A percentile compares a stretch with the other conserved stretches of the same genome.
Conservation (phyloP, 2,888 invertebrate species). For the Caenorhabditis sp. region DNA sequence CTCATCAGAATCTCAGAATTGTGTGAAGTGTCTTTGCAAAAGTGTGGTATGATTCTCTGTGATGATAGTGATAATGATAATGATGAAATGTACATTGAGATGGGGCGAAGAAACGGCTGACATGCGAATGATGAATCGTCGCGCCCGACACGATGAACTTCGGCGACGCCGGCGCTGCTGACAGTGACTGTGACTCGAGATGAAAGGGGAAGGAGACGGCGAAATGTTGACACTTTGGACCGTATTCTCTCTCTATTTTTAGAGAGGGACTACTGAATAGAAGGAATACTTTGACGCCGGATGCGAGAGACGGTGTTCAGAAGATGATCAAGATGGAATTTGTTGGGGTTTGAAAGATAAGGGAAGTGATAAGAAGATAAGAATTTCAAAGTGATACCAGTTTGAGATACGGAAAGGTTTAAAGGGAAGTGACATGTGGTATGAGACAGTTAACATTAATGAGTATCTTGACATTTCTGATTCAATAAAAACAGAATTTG, state of each 20-base stretch:
- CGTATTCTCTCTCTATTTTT: conserved; percentile 22
- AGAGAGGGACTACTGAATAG: neutral
- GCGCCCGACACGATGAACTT: conserved; percentile 40
- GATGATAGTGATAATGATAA: conserved; percentile 6
- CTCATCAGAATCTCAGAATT: neutral
- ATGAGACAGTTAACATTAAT: no score
- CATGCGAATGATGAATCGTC: conserved; percentile 44
- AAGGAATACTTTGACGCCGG: conserved; percentile 16
- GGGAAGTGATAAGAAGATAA: neutral
- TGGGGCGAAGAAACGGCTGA: conserved; percentile 5
- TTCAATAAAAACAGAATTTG: no score
- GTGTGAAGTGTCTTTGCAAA: conserved; percentile 16
- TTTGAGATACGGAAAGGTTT: no score
- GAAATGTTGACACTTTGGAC: conserved; percentile 50
- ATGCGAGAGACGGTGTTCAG: neutral
- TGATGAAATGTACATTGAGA: neutral
- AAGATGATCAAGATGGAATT: no score
- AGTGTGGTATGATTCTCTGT: conserved; percentile 28
- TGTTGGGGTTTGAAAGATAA: neutral
- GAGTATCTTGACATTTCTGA: no score
- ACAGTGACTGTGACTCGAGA: neutral
- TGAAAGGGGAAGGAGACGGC: neutral
- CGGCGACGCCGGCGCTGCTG: no score
- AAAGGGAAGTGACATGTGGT: no score
- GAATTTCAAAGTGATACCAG: no score